These are phyloP conservation scores for Athalia rosae DNA, from an alignment of 2,888 invertebrate genomes.

Conservation along the genomic window DNA sequence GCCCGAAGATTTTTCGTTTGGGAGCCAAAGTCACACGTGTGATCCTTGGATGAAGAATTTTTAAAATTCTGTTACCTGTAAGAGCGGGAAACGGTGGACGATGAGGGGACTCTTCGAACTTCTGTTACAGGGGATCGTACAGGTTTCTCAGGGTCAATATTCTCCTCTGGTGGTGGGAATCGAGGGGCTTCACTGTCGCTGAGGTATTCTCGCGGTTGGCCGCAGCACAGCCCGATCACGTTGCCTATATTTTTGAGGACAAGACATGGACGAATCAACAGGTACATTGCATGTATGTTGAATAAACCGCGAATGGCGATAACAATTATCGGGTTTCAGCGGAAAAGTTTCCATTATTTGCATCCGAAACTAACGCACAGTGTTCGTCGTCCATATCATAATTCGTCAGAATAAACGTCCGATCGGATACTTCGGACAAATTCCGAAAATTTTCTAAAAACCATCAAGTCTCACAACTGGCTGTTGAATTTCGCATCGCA, in stretches of 20 bases:
- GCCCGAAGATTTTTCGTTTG: too few species aligned
- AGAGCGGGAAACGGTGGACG: neutral
- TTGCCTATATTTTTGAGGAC: slow-evolving; percentile 88
- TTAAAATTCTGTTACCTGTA: slow-evolving; percentile 32
- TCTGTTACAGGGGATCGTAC: slow-evolving; percentile 63
- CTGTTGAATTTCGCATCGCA: slow-evolving; percentile 34
- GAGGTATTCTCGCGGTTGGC: slow-evolving; percentile 86
- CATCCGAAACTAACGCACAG: too few species aligned
- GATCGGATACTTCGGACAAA: too few species aligned
- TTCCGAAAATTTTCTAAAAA: slow-evolving; percentile 23
- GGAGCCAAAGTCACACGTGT: too few species aligned
- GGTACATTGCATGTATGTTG: slow-evolving; percentile 73
- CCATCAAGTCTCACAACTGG: neutral
- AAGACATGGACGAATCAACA: slow-evolving; percentile 90
- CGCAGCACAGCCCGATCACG: slow-evolving; percentile 86
- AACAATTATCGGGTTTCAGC: neutral
- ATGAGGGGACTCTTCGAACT: slow-evolving; percentile 10
- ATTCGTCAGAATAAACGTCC: too few species aligned
- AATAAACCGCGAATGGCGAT: neutral
- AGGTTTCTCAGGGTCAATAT: slow-evolving; percentile 66
- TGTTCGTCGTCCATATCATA: too few species aligned
- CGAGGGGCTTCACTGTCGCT: slow-evolving; percentile 77
- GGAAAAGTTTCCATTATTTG: neutral
- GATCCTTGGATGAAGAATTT: neutral
- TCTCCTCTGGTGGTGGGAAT: slow-evolving; percentile 69